Evolutionary conservation across 2,113 vertebrate genomes (phyloP).

Genomic region (Uropsilus gracilis): DNA sequence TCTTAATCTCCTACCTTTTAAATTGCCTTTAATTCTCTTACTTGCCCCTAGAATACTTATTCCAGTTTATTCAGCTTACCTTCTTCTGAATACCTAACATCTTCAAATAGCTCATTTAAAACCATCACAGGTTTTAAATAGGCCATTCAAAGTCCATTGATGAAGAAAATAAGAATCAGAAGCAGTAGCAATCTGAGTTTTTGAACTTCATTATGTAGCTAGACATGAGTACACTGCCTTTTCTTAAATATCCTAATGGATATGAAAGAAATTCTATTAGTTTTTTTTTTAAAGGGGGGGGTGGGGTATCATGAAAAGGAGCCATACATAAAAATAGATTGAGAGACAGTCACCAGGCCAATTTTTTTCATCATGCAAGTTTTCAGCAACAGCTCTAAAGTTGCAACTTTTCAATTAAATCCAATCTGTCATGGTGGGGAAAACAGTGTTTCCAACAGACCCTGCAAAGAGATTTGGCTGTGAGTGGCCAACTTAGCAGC

Average conservation of each 20-base stretch:
- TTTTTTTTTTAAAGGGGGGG: too few species aligned
- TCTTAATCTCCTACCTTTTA: neutral
- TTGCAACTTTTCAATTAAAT: conserved; percentile 85
- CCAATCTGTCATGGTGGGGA: conserved; percentile 81
- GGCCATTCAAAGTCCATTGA: neutral
- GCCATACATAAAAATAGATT: conserved; percentile 73
- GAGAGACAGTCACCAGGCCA: conserved; percentile 66
- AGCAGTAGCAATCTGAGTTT: neutral
- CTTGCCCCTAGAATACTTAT: neutral
- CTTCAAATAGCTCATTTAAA: conserved; percentile 28
- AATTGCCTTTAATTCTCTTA: neutral
- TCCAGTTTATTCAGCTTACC: neutral
- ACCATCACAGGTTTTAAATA: neutral
- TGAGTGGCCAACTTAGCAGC: conserved; percentile 62
- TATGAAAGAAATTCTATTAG: conserved; percentile 60
- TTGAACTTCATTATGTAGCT: neutral
- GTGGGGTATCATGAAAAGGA: conserved; percentile 67
- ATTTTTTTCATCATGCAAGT: conserved; percentile 79
- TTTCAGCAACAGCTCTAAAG: conserved; percentile 81
- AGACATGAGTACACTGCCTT: neutral
- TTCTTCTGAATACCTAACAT: neutral
- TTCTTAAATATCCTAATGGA: conserved; percentile 39
- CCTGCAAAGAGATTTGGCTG: conserved; percentile 68
- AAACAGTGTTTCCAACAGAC: conserved; percentile 46
- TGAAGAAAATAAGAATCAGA: neutral